Base-by-base conservation (phyloP, 2,888 invertebrate species). In the Tridacna crocea region DNA sequence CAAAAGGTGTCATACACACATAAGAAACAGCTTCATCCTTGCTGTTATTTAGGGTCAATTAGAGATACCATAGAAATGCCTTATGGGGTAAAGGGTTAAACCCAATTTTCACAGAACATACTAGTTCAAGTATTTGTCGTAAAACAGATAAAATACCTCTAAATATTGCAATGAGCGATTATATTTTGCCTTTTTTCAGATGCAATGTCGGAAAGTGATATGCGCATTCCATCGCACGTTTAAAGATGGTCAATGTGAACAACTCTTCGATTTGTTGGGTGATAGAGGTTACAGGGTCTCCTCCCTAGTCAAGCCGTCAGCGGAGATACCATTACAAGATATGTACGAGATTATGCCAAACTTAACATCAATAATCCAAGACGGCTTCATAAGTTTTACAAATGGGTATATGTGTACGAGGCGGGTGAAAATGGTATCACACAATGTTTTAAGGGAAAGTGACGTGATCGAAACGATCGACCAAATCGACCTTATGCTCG, bases 181-280 rank as follows among this genome's bases (percentile, higher is more conserved):
- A 2, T 36, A 36, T 36, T 36, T 36, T 36, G 36, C 36, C 36
- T 19, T 46, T 46, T 66, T 66, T 66, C 66, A 66, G 66, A 66
- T 46, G 11, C 19, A 11, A 17, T 66, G 66, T 27, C 27, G 46
- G 19, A 46, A 66, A 17, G 46, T 66, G 15, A 46, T 46, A 36
- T 66, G 66, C 46, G 36, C 66, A 66, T 36, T n/a, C 10, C n/a
- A 66, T n/a, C 66, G 66, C 19, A 19, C n/a, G 0, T 66, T 66
- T 19, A 66, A 36, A 46, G n/a, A 17, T n/a, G 66, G 46, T n/a
- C 36, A 17, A 8, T 66, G 66, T 27, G 66, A 66, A 46, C 17
- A 46, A 36, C 8, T 66, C 36, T 19, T 66, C 13, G 46, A 66
- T 19, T 46, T 46, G 0, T n/a, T 46, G 8, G 66, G 46, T 17